Evolutionary conservation across 2,113 vertebrate genomes (phyloP).

Genomic region (Panthera uncia): DNA sequence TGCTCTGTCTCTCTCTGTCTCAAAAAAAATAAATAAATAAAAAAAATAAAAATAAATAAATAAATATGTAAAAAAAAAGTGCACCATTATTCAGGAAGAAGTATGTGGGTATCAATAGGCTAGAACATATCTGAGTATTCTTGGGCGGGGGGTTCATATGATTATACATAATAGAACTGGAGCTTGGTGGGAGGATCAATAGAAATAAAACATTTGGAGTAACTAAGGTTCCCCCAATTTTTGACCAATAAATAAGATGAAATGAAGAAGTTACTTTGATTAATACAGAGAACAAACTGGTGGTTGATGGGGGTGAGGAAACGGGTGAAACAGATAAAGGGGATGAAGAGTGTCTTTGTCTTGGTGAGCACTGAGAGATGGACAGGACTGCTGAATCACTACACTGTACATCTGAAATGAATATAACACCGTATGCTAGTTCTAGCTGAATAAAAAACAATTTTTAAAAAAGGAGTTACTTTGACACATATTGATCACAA

Average conservation of each 20-base stretch:
- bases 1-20: too few relatives aligned
- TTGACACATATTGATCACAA: not conserved
- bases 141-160: not conserved
- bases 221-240: not conserved
- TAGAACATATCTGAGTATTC: not conserved
- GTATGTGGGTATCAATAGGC: not conserved
- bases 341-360: not conserved
- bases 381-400: not conserved
- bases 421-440: not conserved
- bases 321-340: not conserved
- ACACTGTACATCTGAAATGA: not conserved
- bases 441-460: not conserved
- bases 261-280: not conserved
- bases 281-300: not conserved
- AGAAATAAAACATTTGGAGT: slow-evolving; percentile 11
- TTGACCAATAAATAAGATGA: not conserved
- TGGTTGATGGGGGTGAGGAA: not conserved
- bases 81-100: not conserved
- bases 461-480: not conserved
- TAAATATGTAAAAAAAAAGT: too few relatives aligned
- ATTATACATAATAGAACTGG: not conserved
- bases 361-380: not conserved
- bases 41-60: too few relatives aligned
- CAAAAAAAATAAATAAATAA: too few relatives aligned
- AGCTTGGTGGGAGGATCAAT: not conserved